Conservation (phyloP, 2,113 vertebrate genomes). For the Myiozetetes cayanensis region DNA sequence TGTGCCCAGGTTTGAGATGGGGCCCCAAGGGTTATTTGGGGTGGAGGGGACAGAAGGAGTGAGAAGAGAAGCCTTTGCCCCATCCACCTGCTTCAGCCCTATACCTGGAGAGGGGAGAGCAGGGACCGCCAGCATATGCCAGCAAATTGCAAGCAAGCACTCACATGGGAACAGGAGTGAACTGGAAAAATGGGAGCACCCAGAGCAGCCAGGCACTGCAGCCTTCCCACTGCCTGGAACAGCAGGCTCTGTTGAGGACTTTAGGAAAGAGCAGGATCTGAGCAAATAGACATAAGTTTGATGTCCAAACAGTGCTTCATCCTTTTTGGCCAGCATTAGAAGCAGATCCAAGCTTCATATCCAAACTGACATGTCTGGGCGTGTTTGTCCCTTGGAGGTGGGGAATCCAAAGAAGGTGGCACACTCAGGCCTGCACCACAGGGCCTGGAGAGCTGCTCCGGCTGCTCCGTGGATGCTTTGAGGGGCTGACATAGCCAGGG, state of each 20-base stretch:
- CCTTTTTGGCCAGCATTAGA: neutral
- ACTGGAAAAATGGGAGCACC: neutral
- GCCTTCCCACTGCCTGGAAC: neutral
- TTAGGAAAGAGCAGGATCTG: neutral
- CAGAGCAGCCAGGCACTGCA: neutral
- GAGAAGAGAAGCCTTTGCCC: neutral
- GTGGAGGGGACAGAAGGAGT: neutral
- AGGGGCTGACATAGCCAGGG: neutral
- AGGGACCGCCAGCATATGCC: accelerated
- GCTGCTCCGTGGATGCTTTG: accelerated
- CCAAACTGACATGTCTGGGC: neutral
- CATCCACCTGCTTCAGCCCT: accelerated
- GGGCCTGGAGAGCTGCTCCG: accelerated
- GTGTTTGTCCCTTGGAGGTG: neutral
- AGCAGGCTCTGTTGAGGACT: neutral
- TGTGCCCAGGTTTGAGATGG: neutral
- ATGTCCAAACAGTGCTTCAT: neutral
- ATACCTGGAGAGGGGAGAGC: too few species aligned
- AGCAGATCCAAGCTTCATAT: neutral
- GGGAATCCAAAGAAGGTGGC: neutral
- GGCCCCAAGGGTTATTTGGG: neutral
- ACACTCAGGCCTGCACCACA: neutral
- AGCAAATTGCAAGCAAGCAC: neutral
- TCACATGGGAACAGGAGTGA: accelerated
- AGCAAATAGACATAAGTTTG: neutral